A percentile compares a stretch with the other conserved stretches of the same genome.
Conservation (phyloP, 2,113 vertebrate species). For the Sialia sialis region DNA sequence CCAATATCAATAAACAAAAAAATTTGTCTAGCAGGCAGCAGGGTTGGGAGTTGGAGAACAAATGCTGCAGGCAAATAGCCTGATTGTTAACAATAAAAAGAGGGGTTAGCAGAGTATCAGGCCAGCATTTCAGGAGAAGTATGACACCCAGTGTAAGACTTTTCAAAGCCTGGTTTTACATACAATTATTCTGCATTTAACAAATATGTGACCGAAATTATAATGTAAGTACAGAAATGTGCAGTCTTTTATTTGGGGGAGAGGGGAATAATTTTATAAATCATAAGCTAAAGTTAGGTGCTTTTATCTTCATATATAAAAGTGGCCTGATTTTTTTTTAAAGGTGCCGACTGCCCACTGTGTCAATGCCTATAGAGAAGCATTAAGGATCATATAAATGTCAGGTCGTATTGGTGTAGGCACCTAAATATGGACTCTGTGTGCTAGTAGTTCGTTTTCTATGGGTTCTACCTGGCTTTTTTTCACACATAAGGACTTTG, state of each 20-base stretch:
- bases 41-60: not conserved
- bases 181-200: not conserved
- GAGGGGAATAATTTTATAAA: not conserved
- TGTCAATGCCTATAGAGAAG: not conserved
- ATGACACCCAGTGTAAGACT: not conserved
- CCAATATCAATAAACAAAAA: not conserved
- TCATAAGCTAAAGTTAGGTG: not conserved
- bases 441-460: not conserved
- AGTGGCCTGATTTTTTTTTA: not conserved
- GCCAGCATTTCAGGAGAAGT: not conserved
- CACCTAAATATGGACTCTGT: not conserved
- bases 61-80: constrained; percentile 2
- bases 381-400: not conserved
- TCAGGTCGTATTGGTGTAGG: not conserved
- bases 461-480: constrained; percentile 32
- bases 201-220: not conserved
- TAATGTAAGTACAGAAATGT: not conserved
- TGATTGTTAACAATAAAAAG: not conserved
- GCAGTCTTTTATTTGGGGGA: not conserved
- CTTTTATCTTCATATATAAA: not conserved
- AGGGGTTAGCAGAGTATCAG: not conserved
- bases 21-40: not conserved
- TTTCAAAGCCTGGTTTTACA: not conserved
- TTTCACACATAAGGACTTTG: not conserved
- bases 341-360: not conserved